Conservation (phyloP, 2,797 vertebrate species). For the Rachycentron canadum region DNA sequence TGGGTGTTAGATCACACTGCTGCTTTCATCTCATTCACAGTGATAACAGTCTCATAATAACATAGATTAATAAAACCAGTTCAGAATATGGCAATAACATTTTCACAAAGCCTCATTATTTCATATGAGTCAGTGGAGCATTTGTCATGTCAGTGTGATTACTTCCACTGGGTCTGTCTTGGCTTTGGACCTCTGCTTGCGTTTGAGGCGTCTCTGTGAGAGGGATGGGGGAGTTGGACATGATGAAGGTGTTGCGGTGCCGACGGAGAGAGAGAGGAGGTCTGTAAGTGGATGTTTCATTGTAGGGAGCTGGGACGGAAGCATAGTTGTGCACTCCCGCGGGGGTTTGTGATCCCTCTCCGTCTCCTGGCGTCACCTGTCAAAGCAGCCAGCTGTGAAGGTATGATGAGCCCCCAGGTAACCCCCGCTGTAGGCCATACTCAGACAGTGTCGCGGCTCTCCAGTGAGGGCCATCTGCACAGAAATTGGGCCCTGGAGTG, state of each 20-base stretch:
- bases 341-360: conserved; percentile 74
- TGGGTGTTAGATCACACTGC: conserved; percentile 66
- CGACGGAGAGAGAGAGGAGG: conserved; percentile 82
- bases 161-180: conserved; percentile 81
- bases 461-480: conserved; percentile 87
- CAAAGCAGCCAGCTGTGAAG: conserved; percentile 87
- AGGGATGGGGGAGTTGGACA: conserved; percentile 44
- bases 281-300: conserved; percentile 75
- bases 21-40: conserved; percentile 82
- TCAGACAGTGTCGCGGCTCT: conserved; percentile 87
- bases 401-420: conserved; percentile 87
- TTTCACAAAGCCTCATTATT: conserved; percentile 43
- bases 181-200: conserved; percentile 81
- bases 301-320: conserved; percentile 62
- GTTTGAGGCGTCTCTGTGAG: conserved; percentile 82
- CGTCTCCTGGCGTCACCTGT: conserved; percentile 88
- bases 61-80: conserved; percentile 59
- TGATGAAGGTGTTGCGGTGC: conserved; percentile 57
- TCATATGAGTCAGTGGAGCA: conserved; percentile 35
- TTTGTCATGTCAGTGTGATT: conserved; percentile 84
- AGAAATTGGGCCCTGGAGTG: conserved; percentile 84
- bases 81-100: conserved; percentile 45
- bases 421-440: conserved; percentile 84
- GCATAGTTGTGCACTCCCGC: conserved; percentile 55
- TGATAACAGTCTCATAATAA: conserved; percentile 74